Conservation (phyloP, 2,113 vertebrate genomes). For the Dermatemys mawii region DNA sequence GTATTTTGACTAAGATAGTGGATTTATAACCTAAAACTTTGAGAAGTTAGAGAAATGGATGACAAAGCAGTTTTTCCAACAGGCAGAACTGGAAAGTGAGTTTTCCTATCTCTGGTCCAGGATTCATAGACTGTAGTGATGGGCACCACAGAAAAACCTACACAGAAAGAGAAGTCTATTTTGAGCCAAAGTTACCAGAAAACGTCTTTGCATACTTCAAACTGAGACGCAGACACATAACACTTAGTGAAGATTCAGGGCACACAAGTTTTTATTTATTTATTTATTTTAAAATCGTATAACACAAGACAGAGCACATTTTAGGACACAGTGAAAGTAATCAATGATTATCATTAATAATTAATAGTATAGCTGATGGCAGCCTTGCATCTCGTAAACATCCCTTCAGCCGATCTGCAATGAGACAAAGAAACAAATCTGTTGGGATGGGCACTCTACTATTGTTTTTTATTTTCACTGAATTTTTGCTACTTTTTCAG, state of each 20-base stretch:
- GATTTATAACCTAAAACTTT: neutral
- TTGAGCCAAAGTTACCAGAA: neutral
- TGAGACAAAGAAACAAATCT: neutral
- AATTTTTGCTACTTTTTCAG: neutral
- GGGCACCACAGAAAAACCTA: neutral
- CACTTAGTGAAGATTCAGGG: neutral
- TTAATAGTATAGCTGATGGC: neutral
- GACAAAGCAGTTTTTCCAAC: neutral
- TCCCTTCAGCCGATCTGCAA: neutral
- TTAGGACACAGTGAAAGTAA: neutral
- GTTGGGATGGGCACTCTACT: neutral
- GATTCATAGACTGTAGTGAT: neutral
- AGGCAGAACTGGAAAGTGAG: neutral
- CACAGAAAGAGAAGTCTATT: neutral
- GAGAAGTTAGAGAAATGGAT: neutral
- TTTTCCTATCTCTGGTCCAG: neutral
- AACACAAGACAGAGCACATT: neutral
- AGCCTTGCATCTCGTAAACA: neutral
- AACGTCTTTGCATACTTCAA: neutral
- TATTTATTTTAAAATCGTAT: neutral
- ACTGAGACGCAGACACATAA: neutral
- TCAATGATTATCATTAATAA: neutral
- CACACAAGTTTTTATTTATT: neutral
- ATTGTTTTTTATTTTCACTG: neutral
- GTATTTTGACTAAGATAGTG: constrained; percentile 2